These are phyloP conservation scores for Acanthurus leucopareius DNA, from an alignment of 2,797 vertebrate genomes.

Conservation along the genomic window DNA sequence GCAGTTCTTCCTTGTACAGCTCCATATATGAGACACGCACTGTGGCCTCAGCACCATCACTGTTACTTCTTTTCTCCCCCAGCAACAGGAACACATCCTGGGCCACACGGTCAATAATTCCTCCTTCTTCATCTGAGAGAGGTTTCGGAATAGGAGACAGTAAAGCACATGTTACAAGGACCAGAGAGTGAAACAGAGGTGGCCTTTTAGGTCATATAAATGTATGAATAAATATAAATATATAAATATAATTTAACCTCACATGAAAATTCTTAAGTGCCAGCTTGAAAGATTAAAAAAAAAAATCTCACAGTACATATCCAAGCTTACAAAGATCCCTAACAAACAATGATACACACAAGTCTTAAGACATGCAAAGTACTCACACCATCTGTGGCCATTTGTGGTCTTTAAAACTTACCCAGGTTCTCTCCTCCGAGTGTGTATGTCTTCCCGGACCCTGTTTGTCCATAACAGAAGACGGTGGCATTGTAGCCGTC, in stretches of 20 bases:
- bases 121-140: constrained; percentile 86
- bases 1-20: constrained; percentile 91
- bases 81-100: constrained; percentile 90
- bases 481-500: constrained; percentile 93
- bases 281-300: not conserved
- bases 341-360: no score
- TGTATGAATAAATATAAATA: not conserved
- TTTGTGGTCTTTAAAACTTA: constrained; percentile 65
- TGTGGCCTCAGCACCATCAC: constrained; percentile 65
- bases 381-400: not conserved
- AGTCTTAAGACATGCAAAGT: no score
- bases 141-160: constrained; percentile 55
- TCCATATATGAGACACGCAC: constrained; percentile 92
- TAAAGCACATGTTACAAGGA: not conserved
- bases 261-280: not conserved
- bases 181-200: not conserved
- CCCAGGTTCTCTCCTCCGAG: constrained; percentile 88
- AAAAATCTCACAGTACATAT: not conserved
- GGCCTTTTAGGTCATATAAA: not conserved
- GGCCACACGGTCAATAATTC: constrained; percentile 90
- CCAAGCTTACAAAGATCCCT: not conserved
- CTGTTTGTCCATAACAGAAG: constrained; percentile 94
- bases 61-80: constrained; percentile 79
- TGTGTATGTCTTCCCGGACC: constrained; percentile 96
- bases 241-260: not conserved